These are phyloP conservation scores for Petrolisthes cinctipes DNA, from an alignment of 2,888 invertebrate species.

Conservation along the genomic window DNA sequence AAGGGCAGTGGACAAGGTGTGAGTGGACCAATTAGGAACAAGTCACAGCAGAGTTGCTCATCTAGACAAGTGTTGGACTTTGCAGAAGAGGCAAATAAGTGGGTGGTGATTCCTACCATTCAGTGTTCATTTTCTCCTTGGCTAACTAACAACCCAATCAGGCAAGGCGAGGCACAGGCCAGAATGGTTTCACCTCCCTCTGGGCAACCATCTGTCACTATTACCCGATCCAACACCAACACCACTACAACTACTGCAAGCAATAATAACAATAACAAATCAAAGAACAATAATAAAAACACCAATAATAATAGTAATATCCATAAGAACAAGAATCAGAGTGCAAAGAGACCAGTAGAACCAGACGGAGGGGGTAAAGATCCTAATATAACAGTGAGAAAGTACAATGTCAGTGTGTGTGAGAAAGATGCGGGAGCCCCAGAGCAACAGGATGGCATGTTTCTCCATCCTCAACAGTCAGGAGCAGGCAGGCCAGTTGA, in stretches of 20 bases:
- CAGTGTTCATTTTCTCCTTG: background rate
- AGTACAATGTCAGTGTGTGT: conserved; percentile 2
- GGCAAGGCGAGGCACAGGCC: conserved; percentile 11
- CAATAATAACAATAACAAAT: conserved; percentile 19
- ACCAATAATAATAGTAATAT: conserved; percentile 33
- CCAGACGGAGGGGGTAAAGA: conserved; percentile 20
- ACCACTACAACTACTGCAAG: background rate
- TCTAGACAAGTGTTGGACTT: no score
- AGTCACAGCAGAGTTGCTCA: no score
- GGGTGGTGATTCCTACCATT: background rate
- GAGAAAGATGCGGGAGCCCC: background rate
- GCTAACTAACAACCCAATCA: background rate
- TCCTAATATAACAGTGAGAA: background rate
- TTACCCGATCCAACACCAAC: conserved; percentile 18
- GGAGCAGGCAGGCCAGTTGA: conserved; percentile 39
- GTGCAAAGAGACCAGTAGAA: conserved; percentile 15
- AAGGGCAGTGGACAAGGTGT: no score
- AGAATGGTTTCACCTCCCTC: conserved; percentile 53
- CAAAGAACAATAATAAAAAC: conserved; percentile 11
- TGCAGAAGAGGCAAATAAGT: no score
- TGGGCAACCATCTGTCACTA: conserved; percentile 34
- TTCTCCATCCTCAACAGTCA: background rate
- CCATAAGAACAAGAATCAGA: conserved; percentile 30
- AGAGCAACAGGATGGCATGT: conserved; percentile 13
- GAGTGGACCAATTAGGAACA: no score